Conservation (phyloP, 2,113 vertebrate genomes). For the Muscicapa adusta region DNA sequence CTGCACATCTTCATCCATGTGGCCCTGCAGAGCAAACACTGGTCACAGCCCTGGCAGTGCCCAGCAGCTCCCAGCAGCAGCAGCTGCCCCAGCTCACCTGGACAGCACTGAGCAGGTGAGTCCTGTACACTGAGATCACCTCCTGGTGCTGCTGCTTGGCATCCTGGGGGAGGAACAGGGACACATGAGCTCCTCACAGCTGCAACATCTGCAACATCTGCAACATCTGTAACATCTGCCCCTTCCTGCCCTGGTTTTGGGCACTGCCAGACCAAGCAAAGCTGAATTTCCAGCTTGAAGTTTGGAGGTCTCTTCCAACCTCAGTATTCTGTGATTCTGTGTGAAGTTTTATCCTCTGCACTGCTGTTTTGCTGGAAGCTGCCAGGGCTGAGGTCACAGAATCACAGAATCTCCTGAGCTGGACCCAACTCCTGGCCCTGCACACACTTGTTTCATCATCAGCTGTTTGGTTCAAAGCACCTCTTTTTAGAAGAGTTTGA, state of each 20-base stretch:
- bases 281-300: not conserved
- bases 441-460: not conserved
- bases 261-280: not conserved
- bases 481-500: not conserved
- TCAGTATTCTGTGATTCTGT: too few relatives aligned
- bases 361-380: not conserved
- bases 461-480: not conserved
- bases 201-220: too few relatives aligned
- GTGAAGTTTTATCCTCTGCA: not conserved
- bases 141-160: slow-evolving; percentile 92
- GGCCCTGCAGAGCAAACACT: slow-evolving; percentile 74
- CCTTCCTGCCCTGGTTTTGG: rapidly evolving
- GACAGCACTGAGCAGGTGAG: slow-evolving; percentile 94
- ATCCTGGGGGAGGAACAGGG: slow-evolving; percentile 68
- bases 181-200: not conserved
- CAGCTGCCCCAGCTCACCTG: slow-evolving; percentile 76
- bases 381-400: too few relatives aligned
- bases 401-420: not conserved
- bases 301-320: too few relatives aligned
- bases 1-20: slow-evolving; percentile 99
- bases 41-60: too few relatives aligned
- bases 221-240: not conserved
- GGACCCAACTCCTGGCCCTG: not conserved
- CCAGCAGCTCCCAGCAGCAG: too few relatives aligned
- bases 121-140: slow-evolving; percentile 92